A percentile compares a stretch with the other conserved stretches of the same genome.
phyloP scores from a whole-genome alignment of 2,888 invertebrate species.

The Papilio gigon region DNA sequence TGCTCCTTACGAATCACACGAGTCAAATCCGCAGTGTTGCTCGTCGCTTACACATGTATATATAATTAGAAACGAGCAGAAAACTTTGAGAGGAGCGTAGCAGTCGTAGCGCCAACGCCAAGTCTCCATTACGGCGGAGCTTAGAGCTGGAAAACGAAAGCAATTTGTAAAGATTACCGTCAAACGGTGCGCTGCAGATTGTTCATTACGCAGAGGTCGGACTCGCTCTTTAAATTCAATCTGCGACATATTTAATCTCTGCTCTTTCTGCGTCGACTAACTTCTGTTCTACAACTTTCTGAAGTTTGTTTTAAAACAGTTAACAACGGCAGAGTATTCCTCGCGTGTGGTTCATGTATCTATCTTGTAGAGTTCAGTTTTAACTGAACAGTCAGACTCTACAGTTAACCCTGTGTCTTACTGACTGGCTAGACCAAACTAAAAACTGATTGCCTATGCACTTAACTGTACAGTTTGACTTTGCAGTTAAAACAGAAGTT shows the following conservation, averaged over 20 bases:
- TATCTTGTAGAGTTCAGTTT: too few species aligned
- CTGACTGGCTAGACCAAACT: too few species aligned
- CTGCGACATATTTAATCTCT: slow-evolving; percentile 28
- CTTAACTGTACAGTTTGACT: too few species aligned
- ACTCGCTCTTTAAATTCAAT: slow-evolving; percentile 46
- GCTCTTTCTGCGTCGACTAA: slow-evolving; percentile 21
- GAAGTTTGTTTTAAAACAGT: not conserved
- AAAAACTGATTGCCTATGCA: too few species aligned
- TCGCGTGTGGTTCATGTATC: not conserved
- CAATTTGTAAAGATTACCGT: slow-evolving; percentile 63
- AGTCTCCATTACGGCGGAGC: slow-evolving; percentile 43
- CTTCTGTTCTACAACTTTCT: not conserved
- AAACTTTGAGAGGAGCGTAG: slow-evolving; percentile 20
- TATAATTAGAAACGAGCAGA: slow-evolving; percentile 22
- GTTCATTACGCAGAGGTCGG: slow-evolving; percentile 51
- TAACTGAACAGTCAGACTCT: too few species aligned
- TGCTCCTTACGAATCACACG: too few species aligned
- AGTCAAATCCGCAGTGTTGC: too few species aligned
- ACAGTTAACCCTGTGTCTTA: too few species aligned
- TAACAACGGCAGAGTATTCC: not conserved
- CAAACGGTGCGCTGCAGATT: slow-evolving; percentile 50
- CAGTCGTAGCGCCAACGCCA: slow-evolving; percentile 21
- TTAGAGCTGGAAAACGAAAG: slow-evolving; percentile 51
- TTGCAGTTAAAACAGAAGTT: too few species aligned
- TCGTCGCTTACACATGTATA: not conserved